phyloP scores from a whole-genome alignment of 37 sponge, comb jelly and placozoan species.

The Oopsacas minuta region DNA sequence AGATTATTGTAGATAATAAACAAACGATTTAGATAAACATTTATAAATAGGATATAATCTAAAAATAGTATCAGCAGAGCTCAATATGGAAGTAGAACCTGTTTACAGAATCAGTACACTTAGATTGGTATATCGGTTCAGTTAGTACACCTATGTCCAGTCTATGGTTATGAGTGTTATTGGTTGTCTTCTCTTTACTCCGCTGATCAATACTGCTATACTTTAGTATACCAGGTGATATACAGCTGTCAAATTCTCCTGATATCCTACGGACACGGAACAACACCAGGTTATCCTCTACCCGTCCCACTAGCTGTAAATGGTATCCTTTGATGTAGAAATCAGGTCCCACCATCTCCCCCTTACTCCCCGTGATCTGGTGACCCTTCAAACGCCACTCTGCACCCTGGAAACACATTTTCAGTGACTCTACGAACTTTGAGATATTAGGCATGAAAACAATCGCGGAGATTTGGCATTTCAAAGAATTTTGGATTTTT shows the following conservation, averaged over 20 bases:
- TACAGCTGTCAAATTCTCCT: neutral
- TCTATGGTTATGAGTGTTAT: neutral
- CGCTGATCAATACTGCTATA: neutral
- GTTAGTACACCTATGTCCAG: neutral
- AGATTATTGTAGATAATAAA: too few species aligned
- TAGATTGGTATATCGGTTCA: neutral
- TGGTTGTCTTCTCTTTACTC: neutral
- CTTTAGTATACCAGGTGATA: neutral
- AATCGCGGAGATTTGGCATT: neutral
- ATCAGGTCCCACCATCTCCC: neutral
- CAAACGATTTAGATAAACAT: neutral
- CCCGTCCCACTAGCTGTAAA: neutral
- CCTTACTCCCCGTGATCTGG: neutral
- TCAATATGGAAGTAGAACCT: neutral
- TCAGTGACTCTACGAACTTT: neutral
- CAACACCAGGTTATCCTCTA: neutral
- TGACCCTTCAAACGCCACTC: neutral
- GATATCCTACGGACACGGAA: neutral
- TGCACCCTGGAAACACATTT: neutral
- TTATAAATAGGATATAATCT: neutral
- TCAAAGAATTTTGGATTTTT: neutral
- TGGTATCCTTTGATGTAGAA: neutral
- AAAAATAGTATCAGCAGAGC: neutral
- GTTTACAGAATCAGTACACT: neutral
- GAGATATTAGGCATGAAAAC: neutral